Conservation (phyloP, 2,888 invertebrate genomes). For the Lymantria monacha region DNA sequence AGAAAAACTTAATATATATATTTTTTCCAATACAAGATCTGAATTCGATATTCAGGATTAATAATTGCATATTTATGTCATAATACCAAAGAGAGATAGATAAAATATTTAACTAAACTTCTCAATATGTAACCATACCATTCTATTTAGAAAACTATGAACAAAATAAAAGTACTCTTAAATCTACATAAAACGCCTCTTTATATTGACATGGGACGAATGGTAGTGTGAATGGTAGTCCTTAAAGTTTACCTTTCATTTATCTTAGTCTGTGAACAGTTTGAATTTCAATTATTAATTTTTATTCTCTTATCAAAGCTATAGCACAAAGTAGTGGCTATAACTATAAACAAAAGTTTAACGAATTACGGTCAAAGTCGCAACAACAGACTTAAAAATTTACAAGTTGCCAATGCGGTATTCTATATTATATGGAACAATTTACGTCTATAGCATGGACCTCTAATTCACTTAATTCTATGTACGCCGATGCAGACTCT, state of each 20-base stretch:
- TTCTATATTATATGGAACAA: slow-evolving; percentile 20
- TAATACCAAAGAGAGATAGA: background rate
- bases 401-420: slow-evolving; percentile 23
- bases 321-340: slow-evolving; percentile 9
- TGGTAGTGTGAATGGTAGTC: background rate
- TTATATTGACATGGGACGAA: slow-evolving; percentile 21
- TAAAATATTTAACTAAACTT: slow-evolving; percentile 1
- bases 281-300: slow-evolving; percentile 32
- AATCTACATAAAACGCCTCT: slow-evolving; percentile 25
- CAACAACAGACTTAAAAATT: slow-evolving; percentile 36
- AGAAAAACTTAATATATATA: no score
- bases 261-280: slow-evolving; percentile 17
- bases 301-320: slow-evolving; percentile 26
- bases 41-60: no score
- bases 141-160: slow-evolving; percentile 3
- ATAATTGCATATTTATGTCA: no score
- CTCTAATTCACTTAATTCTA: slow-evolving; percentile 42
- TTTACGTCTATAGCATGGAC: slow-evolving; percentile 28
- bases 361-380: slow-evolving; percentile 6
- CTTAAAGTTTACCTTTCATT: slow-evolving; percentile 7
- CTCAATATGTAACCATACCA: background rate
- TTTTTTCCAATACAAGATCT: no score
- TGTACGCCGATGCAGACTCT: slow-evolving; percentile 39
- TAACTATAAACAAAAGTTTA: slow-evolving; percentile 9
- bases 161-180: slow-evolving; percentile 18